Evolutionary conservation across 2,113 vertebrate genomes (phyloP).

Genomic region (Theristicus caerulescens): DNA sequence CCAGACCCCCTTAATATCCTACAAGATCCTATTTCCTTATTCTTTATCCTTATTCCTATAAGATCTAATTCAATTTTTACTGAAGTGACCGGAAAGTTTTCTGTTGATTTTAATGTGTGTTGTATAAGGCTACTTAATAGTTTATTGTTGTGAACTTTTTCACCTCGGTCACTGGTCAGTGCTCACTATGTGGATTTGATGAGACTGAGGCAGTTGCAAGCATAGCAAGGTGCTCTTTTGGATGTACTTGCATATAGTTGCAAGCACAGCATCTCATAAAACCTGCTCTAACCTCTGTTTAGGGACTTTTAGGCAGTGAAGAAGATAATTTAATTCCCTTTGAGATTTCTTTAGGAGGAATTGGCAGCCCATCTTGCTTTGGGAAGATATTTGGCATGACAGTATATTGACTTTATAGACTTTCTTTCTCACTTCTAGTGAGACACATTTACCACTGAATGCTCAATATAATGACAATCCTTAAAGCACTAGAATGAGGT

Average conservation of each 20-base stretch:
- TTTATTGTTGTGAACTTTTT: neutral
- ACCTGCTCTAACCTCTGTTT: slow-evolving; percentile 22
- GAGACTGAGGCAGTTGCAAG: neutral
- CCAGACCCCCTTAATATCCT: neutral
- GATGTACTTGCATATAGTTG: slow-evolving; percentile 3
- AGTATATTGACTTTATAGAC: slow-evolving; percentile 63
- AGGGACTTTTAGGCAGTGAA: slow-evolving; percentile 53
- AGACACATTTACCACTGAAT: slow-evolving; percentile 41
- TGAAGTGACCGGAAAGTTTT: neutral
- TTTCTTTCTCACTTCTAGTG: slow-evolving; percentile 49
- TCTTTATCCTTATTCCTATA: neutral
- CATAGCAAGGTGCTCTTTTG: slow-evolving; percentile 14
- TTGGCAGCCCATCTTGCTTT: slow-evolving; percentile 58
- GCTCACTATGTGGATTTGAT: neutral
- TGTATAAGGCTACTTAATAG: neutral
- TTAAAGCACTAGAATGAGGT: slow-evolving; percentile 10
- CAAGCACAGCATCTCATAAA: slow-evolving; percentile 46
- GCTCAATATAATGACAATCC: slow-evolving; percentile 43
- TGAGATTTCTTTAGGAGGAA: slow-evolving; percentile 55
- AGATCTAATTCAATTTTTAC: neutral
- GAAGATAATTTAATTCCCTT: slow-evolving; percentile 69
- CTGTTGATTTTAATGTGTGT: neutral
- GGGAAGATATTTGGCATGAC: slow-evolving; percentile 66
- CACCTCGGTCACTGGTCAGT: neutral
- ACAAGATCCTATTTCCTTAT: neutral